Conservation (phyloP, 2,888 invertebrate species). For the Cremastobaeus sp. region DNA sequence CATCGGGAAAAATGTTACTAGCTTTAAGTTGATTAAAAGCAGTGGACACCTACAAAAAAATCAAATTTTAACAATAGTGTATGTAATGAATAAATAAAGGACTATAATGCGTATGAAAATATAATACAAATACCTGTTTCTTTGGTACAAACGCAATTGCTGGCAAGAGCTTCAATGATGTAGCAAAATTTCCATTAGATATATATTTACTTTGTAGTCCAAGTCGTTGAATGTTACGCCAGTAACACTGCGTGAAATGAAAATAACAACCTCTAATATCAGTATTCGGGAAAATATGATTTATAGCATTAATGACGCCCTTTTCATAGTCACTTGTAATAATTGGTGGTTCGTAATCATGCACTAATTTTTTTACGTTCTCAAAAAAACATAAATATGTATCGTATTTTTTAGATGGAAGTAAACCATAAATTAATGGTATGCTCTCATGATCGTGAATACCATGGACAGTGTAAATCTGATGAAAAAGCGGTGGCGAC, state of each 20-base stretch:
- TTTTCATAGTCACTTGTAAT: slow-evolving; percentile 3
- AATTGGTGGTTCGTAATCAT: slow-evolving; percentile 8
- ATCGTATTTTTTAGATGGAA: slow-evolving; percentile 6
- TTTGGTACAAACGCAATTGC: slow-evolving; percentile 13
- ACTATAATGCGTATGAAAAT: slow-evolving; percentile 1
- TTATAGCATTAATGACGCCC: background rate
- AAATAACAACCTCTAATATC: slow-evolving; percentile 4
- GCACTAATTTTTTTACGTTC: background rate
- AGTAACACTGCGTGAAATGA: slow-evolving; percentile 3
- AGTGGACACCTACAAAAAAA: background rate
- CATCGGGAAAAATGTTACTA: slow-evolving; percentile 1
- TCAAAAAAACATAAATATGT: background rate
- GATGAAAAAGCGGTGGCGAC: background rate
- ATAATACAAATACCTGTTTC: slow-evolving; percentile 3
- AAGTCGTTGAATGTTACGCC: background rate
- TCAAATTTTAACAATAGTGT: background rate
- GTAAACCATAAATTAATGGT: slow-evolving; percentile 2
- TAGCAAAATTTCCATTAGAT: slow-evolving; percentile 3
- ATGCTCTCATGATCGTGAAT: slow-evolving; percentile 1
- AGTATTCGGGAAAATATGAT: background rate
- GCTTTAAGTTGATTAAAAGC: background rate
- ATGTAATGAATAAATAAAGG: no score
- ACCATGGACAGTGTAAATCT: slow-evolving; percentile 4
- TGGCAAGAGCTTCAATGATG: slow-evolving; percentile 10
- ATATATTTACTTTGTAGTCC: slow-evolving; percentile 4